Percentiles rank a stretch among this genome's conserved stretches.
phyloP scores from a whole-genome alignment of 2,797 vertebrate species.

The Mallotus villosus region DNA sequence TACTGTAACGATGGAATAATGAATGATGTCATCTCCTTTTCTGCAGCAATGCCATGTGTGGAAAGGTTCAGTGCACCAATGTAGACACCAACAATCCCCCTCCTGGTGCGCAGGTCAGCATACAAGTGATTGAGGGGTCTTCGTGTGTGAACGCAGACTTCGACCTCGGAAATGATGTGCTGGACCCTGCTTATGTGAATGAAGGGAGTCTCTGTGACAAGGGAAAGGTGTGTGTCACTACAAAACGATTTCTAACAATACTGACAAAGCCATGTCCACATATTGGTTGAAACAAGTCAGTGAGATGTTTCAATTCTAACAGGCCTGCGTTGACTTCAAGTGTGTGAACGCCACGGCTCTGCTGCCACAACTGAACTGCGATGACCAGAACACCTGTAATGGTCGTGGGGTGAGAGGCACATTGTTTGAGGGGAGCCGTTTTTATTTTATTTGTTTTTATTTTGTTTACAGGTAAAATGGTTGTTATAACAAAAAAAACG shows the following conservation, averaged over 20 bases:
- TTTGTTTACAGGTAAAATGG: not conserved
- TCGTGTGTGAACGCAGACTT: conserved; percentile 79
- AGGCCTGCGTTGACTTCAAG: conserved; percentile 80
- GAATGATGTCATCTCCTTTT: not conserved
- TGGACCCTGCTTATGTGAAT: conserved; percentile 85
- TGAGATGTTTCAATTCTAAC: conserved; percentile 34
- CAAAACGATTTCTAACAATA: not conserved
- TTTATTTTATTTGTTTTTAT: not conserved
- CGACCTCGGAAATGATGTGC: conserved; percentile 83
- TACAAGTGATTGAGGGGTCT: conserved; percentile 34
- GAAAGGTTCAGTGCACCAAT: conserved; percentile 86
- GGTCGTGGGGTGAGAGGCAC: conserved; percentile 75
- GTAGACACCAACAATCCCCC: conserved; percentile 63
- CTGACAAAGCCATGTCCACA: not conserved
- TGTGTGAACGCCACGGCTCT: conserved; percentile 79
- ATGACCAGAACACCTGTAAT: conserved; percentile 73
- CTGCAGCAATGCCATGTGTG: conserved; percentile 81
- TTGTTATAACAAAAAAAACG: no score
- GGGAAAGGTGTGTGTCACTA: conserved; percentile 72
- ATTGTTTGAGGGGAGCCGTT: not conserved
- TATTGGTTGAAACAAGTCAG: not conserved
- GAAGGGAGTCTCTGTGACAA: conserved; percentile 77
- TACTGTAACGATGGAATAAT: no score
- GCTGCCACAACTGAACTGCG: conserved; percentile 71
- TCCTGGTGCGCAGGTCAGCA: conserved; percentile 51